Percentiles rank a stretch among this genome's conserved stretches.
These are phyloP conservation scores for Anolis carolinensis DNA, from an alignment of 2,113 vertebrate species.

Conservation along the genomic window DNA sequence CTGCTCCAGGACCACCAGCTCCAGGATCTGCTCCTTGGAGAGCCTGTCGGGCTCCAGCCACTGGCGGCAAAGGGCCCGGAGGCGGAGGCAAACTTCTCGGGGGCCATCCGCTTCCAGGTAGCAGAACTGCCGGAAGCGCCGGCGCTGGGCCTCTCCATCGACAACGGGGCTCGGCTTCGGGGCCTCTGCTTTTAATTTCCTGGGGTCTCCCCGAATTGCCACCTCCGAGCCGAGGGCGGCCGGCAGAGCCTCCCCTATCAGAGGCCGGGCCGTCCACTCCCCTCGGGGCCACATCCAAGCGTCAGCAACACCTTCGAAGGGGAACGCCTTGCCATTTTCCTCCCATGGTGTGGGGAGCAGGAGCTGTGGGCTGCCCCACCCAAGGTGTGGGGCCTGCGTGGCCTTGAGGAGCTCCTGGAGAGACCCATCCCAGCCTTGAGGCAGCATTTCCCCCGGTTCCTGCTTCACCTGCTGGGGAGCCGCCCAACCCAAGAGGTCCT, in stretches of 20 bases:
- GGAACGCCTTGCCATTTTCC: background rate
- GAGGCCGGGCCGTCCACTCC: background rate
- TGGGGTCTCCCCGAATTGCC: background rate
- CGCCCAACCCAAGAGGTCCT: background rate
- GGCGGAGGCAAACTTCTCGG: background rate
- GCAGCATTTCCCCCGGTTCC: background rate
- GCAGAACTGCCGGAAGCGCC: background rate
- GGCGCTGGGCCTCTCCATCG: background rate
- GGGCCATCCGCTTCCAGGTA: background rate
- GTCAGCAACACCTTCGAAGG: background rate
- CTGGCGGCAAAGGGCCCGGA: background rate
- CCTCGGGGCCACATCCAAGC: slow-evolving; percentile 4
- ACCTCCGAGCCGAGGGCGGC: background rate
- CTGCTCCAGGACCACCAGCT: slow-evolving; percentile 9
- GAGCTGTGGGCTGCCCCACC: background rate
- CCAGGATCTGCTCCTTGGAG: background rate
- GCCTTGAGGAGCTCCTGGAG: slow-evolving; percentile 19
- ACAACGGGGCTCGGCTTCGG: background rate
- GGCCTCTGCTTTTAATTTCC: background rate
- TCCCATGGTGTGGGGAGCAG: background rate
- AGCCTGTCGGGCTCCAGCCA: background rate
- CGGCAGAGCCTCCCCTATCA: background rate
- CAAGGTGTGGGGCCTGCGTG: background rate
- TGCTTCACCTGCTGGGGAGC: slow-evolving; percentile 7
- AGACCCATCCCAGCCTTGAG: background rate